A percentile compares a stretch with the other conserved stretches of the same genome.
phyloP scores from a whole-genome alignment of 2,113 vertebrate genomes.

The Odocoileus hemionus region DNA sequence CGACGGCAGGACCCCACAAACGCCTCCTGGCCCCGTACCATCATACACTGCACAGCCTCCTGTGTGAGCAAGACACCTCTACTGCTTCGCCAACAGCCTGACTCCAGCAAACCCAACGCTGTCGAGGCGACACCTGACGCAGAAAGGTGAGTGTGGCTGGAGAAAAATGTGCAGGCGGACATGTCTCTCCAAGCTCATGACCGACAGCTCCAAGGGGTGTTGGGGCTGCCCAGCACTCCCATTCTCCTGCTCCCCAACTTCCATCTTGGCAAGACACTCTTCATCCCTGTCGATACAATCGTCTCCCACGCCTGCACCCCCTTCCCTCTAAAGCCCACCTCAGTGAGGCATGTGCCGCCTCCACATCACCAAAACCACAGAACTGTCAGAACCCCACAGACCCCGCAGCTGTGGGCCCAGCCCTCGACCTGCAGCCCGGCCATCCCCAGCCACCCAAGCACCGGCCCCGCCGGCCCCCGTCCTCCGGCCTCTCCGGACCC shows the following conservation, averaged over 20 bases:
- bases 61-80: background rate
- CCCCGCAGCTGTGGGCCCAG: background rate
- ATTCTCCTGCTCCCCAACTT: background rate
- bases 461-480: accelerated
- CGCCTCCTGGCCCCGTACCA: background rate
- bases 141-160: background rate
- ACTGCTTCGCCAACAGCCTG: background rate
- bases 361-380: background rate
- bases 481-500: no score
- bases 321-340: background rate
- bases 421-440: background rate
- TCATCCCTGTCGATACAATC: accelerated
- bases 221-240: background rate
- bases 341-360: background rate
- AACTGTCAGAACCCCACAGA: background rate
- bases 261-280: background rate
- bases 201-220: background rate
- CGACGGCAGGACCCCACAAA: no score
- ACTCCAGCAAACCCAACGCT: background rate
- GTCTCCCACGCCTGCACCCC: background rate
- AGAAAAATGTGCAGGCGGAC: background rate
- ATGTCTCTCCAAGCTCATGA: background rate
- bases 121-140: no score
- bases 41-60: background rate
- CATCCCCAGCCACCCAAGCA: accelerated